Base-by-base conservation (phyloP, 2,888 invertebrate species). In the Patella caerulea region DNA sequence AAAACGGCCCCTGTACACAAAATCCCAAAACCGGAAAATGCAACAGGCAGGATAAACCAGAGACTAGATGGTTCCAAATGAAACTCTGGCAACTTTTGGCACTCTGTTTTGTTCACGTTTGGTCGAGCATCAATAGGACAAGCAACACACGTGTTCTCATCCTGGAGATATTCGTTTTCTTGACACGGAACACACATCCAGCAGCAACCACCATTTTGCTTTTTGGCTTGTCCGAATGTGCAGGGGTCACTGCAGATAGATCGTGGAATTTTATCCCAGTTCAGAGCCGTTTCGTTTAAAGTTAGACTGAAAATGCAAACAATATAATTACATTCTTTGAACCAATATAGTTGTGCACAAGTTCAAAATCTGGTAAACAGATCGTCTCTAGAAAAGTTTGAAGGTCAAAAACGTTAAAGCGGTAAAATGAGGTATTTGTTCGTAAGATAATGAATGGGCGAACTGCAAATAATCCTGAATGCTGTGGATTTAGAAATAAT, bases 161-260 rank as follows among this genome's bases (percentile, higher is more conserved):
- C 85, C 65, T 81, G 81, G 24, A 90, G 81, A 76, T 88, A 88
- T 45, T 94, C 93, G 81, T 94, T 93, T 76, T 94, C 94, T 55
- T 94, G 92, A 88, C 95, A 95, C 3, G 94, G 92, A 53, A 94
- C 94, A 90, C 95, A 95, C 54, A 93, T 93, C 95, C 95, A 95
- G 88, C 95, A 95, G 87, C 95, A 95, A 75, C 94, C 94, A 89
- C 87, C 88, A 69, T 89, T 85, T 77, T 85, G 86, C 74, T 87
- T 89, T 75, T 94, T 94, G 71, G 85, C 82, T 87, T 94, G 93
- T 11, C 94, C 95, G 34, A 93, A 90, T 15, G 93, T 93, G 86
- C 95, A 95, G 56, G 93, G 93, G 81, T 93, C 93, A 85, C 94
- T 94, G 91, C 95, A 95, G 55, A 94, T 93, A 71, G 94, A 94